Evolutionary conservation across 2,888 invertebrate species (phyloP), one percentile per base, ranked within the genome.

Genomic region (Venusia cambrica): DNA sequence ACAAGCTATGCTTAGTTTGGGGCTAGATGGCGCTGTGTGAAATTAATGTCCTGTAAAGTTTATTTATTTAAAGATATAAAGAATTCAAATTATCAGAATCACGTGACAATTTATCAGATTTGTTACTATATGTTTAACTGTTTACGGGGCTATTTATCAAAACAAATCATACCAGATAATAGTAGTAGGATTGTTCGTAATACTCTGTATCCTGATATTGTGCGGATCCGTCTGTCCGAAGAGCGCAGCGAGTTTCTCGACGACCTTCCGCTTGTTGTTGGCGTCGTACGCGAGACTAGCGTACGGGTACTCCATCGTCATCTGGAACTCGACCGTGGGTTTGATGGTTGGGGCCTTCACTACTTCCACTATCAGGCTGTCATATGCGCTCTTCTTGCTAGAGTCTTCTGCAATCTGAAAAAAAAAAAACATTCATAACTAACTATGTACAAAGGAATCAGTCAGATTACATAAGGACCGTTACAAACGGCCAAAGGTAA

Each of bases 241-340:
- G 5, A 97, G 65, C 8, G 90, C 88, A 0, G 94, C 90, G 9
- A 97, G 69, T 48, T 94, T 94, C 63, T 96, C 94, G 6, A 97
- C 90, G 48, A 97, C 93, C 54, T 93, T 93, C 14, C 94, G 89
- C 62, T 96, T 94, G 66, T 92, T 89, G 12, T 85, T 78, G 0
- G 95, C 92, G 32, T 92, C 92, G 59, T 91, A 90, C 0, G 89
- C 89, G 46, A 96, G 92, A 15, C 89, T 88, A 4, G 92, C 90
- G 66, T 91, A 91, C 0, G 91, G 89, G 24, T 91, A 90, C 48
- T 92, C 92, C 62, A 97, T 79, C 0, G 91, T 93, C 88, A 96
- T 93, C 48, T 92, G 93, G 75, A 96, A 95, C 65, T 95, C 93
- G 0, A 94, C 92, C 8, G 91, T 93, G 34, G 92, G 94, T 0